Conservation (phyloP, 92 coral and sea anemone genomes). For the Virgularia gustaviana region DNA sequence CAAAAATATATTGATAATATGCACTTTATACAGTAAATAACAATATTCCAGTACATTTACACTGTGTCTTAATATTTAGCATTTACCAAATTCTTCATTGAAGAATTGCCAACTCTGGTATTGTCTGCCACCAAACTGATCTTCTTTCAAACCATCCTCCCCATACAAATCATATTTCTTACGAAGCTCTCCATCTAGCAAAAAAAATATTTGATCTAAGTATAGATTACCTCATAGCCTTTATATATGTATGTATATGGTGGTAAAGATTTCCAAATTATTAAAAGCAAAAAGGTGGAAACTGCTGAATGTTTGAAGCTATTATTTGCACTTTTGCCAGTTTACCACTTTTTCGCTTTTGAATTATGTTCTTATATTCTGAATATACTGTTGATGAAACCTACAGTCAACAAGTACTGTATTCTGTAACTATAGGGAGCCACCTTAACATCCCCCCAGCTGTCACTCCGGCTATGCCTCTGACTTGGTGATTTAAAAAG, state of each 20-base stretch:
- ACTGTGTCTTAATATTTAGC: too few relatives aligned
- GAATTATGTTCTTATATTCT: too few relatives aligned
- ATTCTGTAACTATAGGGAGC: too few relatives aligned
- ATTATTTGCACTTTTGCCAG: too few relatives aligned
- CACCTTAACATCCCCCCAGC: too few relatives aligned
- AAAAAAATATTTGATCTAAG: neutral
- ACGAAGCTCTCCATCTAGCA: slow-evolving; percentile 74
- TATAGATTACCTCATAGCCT: neutral
- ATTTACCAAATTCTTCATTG: slow-evolving; percentile 97
- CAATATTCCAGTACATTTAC: neutral
- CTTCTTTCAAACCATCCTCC: slow-evolving; percentile 90
- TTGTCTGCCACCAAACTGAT: slow-evolving; percentile 77
- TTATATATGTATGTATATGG: neutral
- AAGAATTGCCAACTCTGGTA: slow-evolving; percentile 97
- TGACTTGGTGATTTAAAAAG: too few relatives aligned
- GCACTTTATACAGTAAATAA: neutral
- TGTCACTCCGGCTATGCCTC: too few relatives aligned
- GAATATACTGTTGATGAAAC: too few relatives aligned
- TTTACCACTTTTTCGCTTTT: too few relatives aligned
- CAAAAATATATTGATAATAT: neutral
- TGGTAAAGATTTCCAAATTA: neutral
- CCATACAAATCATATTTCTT: slow-evolving; percentile 96
- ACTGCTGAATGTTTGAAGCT: too few relatives aligned
- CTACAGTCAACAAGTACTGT: too few relatives aligned
- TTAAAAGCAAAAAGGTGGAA: too few relatives aligned